Evolutionary conservation across 2,888 invertebrate genomes (phyloP).

Genomic region (Iphiclides podalirius): DNA sequence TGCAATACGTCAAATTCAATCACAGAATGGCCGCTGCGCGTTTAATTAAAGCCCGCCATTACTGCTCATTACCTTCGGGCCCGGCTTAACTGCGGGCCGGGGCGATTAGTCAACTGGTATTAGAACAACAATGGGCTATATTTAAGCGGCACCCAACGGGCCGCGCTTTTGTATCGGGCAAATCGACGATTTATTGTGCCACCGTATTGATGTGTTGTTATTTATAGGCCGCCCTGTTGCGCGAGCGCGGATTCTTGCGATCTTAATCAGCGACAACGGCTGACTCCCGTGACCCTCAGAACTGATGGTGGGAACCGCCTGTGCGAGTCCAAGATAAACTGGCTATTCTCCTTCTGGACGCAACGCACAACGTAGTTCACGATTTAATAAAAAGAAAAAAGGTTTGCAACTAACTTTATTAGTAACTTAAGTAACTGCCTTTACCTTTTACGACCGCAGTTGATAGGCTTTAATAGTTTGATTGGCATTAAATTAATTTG

Average conservation of each 20-base stretch:
- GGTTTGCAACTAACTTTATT: no score
- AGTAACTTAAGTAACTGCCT: no score
- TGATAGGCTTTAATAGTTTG: no score
- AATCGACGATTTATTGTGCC: conserved; percentile 49
- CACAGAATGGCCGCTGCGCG: conserved; percentile 32
- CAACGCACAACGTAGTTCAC: no score
- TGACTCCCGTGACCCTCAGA: no score
- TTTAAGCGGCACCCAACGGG: conserved; percentile 47
- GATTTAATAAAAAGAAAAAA: no score
- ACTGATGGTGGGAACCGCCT: no score
- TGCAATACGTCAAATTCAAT: conserved; percentile 32
- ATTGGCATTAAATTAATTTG: no score
- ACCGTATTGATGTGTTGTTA: conserved; percentile 27
- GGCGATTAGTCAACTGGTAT: conserved; percentile 66
- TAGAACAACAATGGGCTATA: conserved; percentile 69
- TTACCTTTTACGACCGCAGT: no score
- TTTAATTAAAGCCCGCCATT: conserved; percentile 53
- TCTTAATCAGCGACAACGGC: no score
- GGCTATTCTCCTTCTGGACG: no score
- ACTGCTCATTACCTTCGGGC: conserved; percentile 43
- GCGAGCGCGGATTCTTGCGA: not conserved
- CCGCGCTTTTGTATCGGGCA: conserved; percentile 41
- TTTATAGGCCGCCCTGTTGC: conserved; percentile 25
- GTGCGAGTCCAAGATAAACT: no score
- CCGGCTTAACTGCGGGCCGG: conserved; percentile 27